Evolutionary conservation across 2,888 invertebrate species (phyloP).

Genomic region (Pristionchus exspectatus): DNA sequence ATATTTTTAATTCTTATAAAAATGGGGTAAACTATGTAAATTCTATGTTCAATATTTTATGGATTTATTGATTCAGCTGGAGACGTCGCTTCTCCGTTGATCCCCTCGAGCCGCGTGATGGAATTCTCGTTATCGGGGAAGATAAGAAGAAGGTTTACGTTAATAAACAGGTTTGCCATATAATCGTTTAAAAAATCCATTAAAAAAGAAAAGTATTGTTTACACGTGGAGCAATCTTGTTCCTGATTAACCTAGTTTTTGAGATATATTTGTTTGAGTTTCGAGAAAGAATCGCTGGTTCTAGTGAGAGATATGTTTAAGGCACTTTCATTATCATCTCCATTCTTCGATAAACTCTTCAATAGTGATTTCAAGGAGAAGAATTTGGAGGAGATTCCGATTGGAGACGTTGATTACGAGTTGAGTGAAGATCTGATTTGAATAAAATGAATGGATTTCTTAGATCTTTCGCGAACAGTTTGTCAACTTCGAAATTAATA

Average conservation of each 20-base stretch:
- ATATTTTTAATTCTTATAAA: neutral
- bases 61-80: neutral
- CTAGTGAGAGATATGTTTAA: too few relatives aligned
- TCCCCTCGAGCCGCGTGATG: neutral
- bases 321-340: neutral
- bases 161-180: neutral
- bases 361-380: neutral
- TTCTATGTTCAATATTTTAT: neutral
- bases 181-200: too few relatives aligned
- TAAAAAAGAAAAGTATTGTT: too few relatives aligned
- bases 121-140: neutral
- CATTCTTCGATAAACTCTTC: neutral
- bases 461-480: too few relatives aligned
- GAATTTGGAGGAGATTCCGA: neutral
- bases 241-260: too few relatives aligned
- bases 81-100: neutral
- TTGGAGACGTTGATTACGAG: neutral
- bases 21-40: neutral
- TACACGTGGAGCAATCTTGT: too few relatives aligned
- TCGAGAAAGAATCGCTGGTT: too few relatives aligned
- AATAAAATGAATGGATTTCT: too few relatives aligned
- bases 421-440: neutral
- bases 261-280: too few relatives aligned
- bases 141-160: neutral
- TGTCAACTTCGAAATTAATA: too few relatives aligned